Conservation (phyloP, 2,888 invertebrate species). For the Blomia tropicalis region DNA sequence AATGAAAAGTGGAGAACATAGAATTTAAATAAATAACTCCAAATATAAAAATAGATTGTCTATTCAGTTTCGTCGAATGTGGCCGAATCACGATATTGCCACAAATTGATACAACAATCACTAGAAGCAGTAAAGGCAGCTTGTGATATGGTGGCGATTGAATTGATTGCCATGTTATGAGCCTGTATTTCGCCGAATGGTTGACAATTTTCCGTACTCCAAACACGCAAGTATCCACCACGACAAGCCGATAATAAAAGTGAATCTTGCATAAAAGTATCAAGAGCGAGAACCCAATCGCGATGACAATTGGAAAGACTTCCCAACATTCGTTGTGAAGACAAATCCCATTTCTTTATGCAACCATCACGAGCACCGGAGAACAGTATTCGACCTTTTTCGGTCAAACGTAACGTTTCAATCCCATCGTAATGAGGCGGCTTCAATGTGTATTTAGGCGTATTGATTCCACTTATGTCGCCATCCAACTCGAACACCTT, state of each 20-base stretch:
- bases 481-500: slow-evolving; percentile 44
- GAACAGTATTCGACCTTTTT: slow-evolving; percentile 49
- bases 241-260: slow-evolving; percentile 57
- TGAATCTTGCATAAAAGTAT: slow-evolving; percentile 43
- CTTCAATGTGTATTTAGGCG: slow-evolving; percentile 49
- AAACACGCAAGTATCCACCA: slow-evolving; percentile 56
- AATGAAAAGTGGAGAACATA: too few relatives aligned
- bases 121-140: slow-evolving; percentile 59
- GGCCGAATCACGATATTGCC: slow-evolving; percentile 14
- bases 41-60: too few relatives aligned
- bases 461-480: slow-evolving; percentile 40
- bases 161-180: slow-evolving; percentile 51
- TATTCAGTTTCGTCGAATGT: not conserved
- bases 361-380: slow-evolving; percentile 69
- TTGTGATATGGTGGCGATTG: slow-evolving; percentile 48
- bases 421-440: slow-evolving; percentile 83
- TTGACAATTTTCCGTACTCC: slow-evolving; percentile 52
- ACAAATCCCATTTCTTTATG: slow-evolving; percentile 65
- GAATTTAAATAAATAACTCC: too few relatives aligned
- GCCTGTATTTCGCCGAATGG: slow-evolving; percentile 51
- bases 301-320: slow-evolving; percentile 67
- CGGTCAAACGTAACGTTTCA: slow-evolving; percentile 51
- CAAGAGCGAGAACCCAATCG: slow-evolving; percentile 66
- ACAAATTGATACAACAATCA: slow-evolving; percentile 23
- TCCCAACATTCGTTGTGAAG: slow-evolving; percentile 38